Evolutionary conservation across 2,797 vertebrate genomes (phyloP).

Genomic region (Chrosomus eos): DNA sequence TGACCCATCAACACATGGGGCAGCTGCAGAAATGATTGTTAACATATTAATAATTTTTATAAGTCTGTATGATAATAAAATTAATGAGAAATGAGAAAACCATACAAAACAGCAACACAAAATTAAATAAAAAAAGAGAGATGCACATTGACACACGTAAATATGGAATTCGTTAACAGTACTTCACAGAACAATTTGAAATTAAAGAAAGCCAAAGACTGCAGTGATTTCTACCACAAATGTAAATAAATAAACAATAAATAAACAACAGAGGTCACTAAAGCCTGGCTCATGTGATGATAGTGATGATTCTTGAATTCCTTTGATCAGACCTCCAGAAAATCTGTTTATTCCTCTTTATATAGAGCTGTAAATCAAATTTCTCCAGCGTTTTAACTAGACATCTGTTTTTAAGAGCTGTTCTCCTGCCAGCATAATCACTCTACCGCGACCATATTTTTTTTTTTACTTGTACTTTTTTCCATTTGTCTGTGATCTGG

Average conservation of each 20-base stretch:
- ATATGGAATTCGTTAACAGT: conserved; percentile 39
- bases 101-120: conserved; percentile 30
- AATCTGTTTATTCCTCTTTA: conserved; percentile 13
- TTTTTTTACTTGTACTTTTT: neutral
- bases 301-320: neutral
- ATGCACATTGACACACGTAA: conserved; percentile 42
- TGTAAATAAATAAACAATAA: conserved; percentile 22
- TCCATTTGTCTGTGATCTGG: neutral
- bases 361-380: neutral
- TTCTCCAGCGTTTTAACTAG: neutral
- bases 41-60: conserved; percentile 17
- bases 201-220: conserved; percentile 47
- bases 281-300: neutral
- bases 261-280: neutral
- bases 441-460: neutral
- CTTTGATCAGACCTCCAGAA: conserved; percentile 6
- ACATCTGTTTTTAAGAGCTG: neutral
- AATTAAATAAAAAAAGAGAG: conserved; percentile 33
- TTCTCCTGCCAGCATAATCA: neutral
- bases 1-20: conserved; percentile 53
- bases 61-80: conserved; percentile 6
- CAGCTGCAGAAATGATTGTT: conserved; percentile 43
- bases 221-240: conserved; percentile 39
- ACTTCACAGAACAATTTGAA: conserved; percentile 34
- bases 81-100: conserved; percentile 24